Evolutionary conservation across 2,797 vertebrate species (phyloP), one percentile per base, ranked within the genome.

Genomic region (Argya squamiceps): DNA sequence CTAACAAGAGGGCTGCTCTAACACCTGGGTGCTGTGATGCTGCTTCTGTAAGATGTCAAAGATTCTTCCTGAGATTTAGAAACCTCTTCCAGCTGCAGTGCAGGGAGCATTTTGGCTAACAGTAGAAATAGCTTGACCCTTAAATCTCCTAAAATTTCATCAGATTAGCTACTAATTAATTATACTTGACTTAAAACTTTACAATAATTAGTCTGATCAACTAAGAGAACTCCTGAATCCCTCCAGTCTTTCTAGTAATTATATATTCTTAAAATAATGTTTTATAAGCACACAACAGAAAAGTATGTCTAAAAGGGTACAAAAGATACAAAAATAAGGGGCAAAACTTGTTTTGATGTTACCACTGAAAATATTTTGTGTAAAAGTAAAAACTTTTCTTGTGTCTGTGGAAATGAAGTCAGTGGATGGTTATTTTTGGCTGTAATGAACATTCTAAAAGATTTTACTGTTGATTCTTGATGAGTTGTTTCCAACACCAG

Each of bases 141-240:
- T 95, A 84, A 97, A 91, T 77, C 63, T 86, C 36, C 47, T 58
- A 17, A 69, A 87, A 64, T 36, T 89, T 94, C 63, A 64, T 91
- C 78, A 79, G 18, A 83, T 55, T 4, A 32, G 65, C 85, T 96
- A 86, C 70, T 92, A 85, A 89, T 94, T 94, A 94, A 96, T 96
- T 97, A 92, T 60, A 44, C 59, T 86, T 88, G 58, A 86, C 59
- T 94, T 97, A 81, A 95, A 85, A 70, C 30, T 78, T 52, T 60
- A 36, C 53, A 83, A 53, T 87, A 87, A 47, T 52, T 93, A 71
- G 93, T 88, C 23, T 64, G 59, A 75, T 79, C 43, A 86, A 32
- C 62, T 62, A 74, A 84, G 85, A 90, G 89, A 93, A 83, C 8
- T 85, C 74, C 60, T 86, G 75, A 88, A 76, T 89, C 46, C 53